Conservation (phyloP, 1,140 invertebrate species). For the Caenorhabditis elegans region WBcel235 BX284605.5:9326001-9326500, state of each 20-base stretch:
- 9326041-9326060: background rate
- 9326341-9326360: background rate
- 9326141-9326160: background rate
- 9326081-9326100: background rate
- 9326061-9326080: background rate
- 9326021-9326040: background rate
- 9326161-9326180: background rate
- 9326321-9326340: background rate
- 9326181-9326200: background rate
- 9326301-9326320: slow-evolving; percentile 1
- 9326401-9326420: background rate
- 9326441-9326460: background rate
- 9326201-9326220: background rate
- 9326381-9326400: background rate
- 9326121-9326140: background rate
- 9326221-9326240: background rate
- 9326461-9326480: slow-evolving; percentile 4
- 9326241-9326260: background rate
- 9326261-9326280: background rate
- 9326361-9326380: background rate
- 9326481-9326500: background rate
- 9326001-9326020: too few species aligned
- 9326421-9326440: background rate
- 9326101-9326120: background rate
- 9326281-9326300: background rate